Conservation (phyloP, 2,888 invertebrate species). For the Pandemis heparana region DNA sequence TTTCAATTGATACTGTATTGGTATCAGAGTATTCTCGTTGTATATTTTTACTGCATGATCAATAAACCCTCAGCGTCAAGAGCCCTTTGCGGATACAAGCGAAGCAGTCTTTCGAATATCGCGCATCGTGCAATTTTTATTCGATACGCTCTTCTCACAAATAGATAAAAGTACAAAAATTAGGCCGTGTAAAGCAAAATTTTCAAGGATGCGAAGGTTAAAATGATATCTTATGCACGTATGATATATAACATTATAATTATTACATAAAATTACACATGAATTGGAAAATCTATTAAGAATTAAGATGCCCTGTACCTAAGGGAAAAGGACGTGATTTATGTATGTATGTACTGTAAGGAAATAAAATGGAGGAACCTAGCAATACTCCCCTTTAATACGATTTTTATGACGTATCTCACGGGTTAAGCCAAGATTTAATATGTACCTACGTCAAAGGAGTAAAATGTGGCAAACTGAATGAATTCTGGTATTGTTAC, state of each 20-base stretch:
- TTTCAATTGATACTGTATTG: background rate
- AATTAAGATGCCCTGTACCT: too few relatives aligned
- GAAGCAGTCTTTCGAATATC: slow-evolving; percentile 11
- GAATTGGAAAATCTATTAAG: background rate
- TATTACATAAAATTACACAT: too few relatives aligned
- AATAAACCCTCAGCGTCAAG: slow-evolving; percentile 2
- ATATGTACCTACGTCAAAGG: background rate
- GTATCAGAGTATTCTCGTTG: background rate
- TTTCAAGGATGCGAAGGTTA: too few relatives aligned
- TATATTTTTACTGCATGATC: slow-evolving; percentile 16
- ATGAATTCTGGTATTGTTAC: background rate
- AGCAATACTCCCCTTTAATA: background rate
- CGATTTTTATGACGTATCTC: background rate
- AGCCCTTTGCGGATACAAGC: slow-evolving; percentile 15
- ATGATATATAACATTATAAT: too few relatives aligned
- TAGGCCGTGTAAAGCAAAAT: too few relatives aligned
- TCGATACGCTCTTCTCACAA: too few relatives aligned
- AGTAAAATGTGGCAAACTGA: background rate
- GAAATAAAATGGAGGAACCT: background rate
- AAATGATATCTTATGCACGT: too few relatives aligned
- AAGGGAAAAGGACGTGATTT: too few relatives aligned
- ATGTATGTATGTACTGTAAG: background rate
- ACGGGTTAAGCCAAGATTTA: background rate
- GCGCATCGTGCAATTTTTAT: background rate
- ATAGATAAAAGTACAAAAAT: too few relatives aligned